Evolutionary conservation across 2,113 vertebrate species (phyloP), one percentile per base, ranked within the genome.

Genomic region (Seriola aureovittata): DNA sequence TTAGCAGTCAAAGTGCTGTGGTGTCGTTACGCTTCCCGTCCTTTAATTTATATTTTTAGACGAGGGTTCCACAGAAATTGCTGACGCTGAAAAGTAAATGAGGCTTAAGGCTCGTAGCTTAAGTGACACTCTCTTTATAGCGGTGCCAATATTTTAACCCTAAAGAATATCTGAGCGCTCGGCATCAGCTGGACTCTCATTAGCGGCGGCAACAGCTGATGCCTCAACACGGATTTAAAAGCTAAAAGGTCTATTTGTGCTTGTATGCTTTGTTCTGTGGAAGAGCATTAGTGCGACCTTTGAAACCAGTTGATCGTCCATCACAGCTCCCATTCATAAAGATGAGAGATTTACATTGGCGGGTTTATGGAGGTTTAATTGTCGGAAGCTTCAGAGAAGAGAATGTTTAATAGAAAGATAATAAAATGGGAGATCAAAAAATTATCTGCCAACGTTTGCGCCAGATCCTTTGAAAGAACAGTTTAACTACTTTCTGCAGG

Each of bases 21-120:
- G 13, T 44, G 58, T 38, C 63, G 52, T 59, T n/a, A 11, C 64
- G 34, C 46, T 72, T 29, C 64, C 78, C 70, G 71, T 42, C 80
- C 67, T 74, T 71, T 83, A 78, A 90, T 80, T 90, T 75, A 82
- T 92, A 91, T 92, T 92, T 94, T 91, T 85, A 89, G 86, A 79
- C 0, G 19, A 68, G 71, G 71, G 81, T 88, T 42, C 62, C 0
- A 9, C 13, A 50, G 64, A 78, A 83, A 81, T 29, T 63, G 60
- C 85, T 70, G 81, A 90, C 60, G 46, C 40, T 23, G 74, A 62
- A 70, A 81, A 74, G 70, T 8, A 84, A 85, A 85, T 48, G 29
- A 81, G 36, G 36, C 73, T 67, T n/a, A 44, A 52, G 34, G 58
- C 69, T 54, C 23, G 58, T 57, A 67, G 68, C 54, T 69, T 83